Evolutionary conservation across 2,797 vertebrate genomes (phyloP).

Genomic region (Mallotus villosus): DNA sequence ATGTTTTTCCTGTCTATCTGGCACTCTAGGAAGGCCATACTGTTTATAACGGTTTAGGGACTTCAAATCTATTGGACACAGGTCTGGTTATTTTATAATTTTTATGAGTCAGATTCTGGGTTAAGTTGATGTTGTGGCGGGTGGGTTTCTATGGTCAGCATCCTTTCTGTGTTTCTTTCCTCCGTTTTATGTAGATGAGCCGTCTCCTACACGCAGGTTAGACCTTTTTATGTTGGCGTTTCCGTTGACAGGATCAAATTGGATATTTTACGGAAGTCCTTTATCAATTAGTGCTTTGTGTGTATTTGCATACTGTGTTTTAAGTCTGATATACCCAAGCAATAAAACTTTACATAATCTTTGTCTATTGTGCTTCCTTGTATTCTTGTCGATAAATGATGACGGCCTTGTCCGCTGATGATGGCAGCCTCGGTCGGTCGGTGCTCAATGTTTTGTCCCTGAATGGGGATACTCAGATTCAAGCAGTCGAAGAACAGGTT

Average conservation of each 20-base stretch:
- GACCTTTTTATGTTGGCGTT: background rate
- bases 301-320: constrained; percentile 7
- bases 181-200: background rate
- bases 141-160: background rate
- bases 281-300: background rate
- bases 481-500: too few relatives aligned
- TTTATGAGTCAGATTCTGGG: background rate
- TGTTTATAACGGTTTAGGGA: background rate
- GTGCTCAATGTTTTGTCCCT: too few relatives aligned
- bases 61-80: background rate
- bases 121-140: background rate
- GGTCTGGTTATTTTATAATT: background rate
- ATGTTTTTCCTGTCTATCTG: too few relatives aligned
- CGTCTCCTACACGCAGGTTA: background rate
- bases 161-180: background rate
- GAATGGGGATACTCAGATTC: too few relatives aligned
- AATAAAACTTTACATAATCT: constrained; percentile 10
- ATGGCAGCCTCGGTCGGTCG: too few relatives aligned
- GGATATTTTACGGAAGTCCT: background rate
- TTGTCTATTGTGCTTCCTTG: background rate
- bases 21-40: too few relatives aligned
- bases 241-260: background rate
- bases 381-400: background rate
- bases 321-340: constrained; percentile 5
- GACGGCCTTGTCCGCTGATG: too few relatives aligned